Evolutionary conservation across 2,113 vertebrate genomes (phyloP).

Genomic region (Uria lomvia): DNA sequence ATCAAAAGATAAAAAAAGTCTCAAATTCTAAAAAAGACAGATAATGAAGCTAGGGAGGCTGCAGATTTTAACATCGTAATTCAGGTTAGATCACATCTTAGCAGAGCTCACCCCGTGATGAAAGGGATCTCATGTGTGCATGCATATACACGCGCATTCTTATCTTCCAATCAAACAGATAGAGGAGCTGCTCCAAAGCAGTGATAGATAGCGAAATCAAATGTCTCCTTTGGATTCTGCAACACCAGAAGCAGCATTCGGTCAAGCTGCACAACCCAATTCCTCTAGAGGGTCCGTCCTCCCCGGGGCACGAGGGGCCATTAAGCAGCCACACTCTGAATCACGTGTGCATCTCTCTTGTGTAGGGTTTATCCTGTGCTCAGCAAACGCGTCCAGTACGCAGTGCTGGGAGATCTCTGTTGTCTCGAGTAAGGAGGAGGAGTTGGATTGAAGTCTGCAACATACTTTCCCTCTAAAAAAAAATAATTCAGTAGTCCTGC

Average conservation of each 20-base stretch:
- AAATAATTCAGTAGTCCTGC: background rate
- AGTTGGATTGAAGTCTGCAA: background rate
- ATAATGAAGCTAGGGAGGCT: background rate
- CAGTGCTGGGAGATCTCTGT: background rate
- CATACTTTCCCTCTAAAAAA: background rate
- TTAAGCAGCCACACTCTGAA: background rate
- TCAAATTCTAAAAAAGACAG: background rate
- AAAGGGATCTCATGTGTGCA: background rate
- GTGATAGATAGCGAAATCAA: background rate
- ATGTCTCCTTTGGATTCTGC: background rate
- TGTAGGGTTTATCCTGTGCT: background rate
- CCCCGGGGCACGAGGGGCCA: rapidly evolving
- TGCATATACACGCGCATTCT: background rate
- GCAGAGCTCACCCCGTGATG: background rate
- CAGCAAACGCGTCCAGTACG: background rate
- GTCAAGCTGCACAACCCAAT: background rate
- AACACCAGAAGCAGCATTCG: background rate
- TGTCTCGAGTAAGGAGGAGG: background rate
- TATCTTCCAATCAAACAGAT: background rate
- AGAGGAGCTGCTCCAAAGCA: background rate
- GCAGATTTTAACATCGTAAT: background rate
- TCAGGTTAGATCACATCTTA: slow-evolving; percentile 17
- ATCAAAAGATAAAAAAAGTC: background rate
- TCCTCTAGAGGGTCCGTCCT: background rate
- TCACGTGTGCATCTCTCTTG: background rate